Evolutionary conservation across 1,140 invertebrate genomes (phyloP), one percentile per base, ranked within the genome.

Genomic region (Lepidurus arcticus): DNA sequence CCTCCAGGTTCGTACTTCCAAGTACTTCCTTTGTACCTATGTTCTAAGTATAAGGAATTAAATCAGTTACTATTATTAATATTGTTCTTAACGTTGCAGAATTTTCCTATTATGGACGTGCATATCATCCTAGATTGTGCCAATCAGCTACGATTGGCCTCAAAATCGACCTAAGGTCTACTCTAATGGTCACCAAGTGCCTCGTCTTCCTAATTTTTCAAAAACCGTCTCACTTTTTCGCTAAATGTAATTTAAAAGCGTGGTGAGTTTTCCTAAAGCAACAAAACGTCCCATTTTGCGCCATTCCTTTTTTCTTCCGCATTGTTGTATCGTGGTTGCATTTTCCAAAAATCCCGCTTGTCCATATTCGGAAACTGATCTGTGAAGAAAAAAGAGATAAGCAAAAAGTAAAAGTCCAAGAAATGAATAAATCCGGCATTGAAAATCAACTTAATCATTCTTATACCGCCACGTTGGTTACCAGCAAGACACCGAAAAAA

Each of bases 51-150:
- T 47, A 47, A 3, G 45, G 47, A 13, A 65, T 13, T n/a, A 6
- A 13, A 21, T 6, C 13, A 34, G 2, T 34, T 34, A 34, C 2
- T 65, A n/a, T 65, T 13, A 65, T 13, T 13, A 21, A 5, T n/a
- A 65, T 47, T 34, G 47, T 79, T 77, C 73, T 80, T 81, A 77
- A 79, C 75, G 79, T 83, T 86, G 7, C 80, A 89, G 86, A 93
- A 92, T 84, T 93, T 91, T 85, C 92, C 92, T 73, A 88, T 90
- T 10, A 92, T 89, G 83, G 92, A 93, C 84, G 90, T 92, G 34
- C 88, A 90, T 81, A 87, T 89, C 80, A 88, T 92, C 47, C 83
- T 92, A 47, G 77, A 83, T 82, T 73, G 81, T 80, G 73, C 44
- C 75, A 45, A 78, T 26, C 79, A 80, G 7, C 24, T 80, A 10